A percentile compares a stretch with the other conserved stretches of the same genome.
phyloP scores from a whole-genome alignment of 35 echinoderm and acorn worm species.

The Diadema setosum region DNA sequence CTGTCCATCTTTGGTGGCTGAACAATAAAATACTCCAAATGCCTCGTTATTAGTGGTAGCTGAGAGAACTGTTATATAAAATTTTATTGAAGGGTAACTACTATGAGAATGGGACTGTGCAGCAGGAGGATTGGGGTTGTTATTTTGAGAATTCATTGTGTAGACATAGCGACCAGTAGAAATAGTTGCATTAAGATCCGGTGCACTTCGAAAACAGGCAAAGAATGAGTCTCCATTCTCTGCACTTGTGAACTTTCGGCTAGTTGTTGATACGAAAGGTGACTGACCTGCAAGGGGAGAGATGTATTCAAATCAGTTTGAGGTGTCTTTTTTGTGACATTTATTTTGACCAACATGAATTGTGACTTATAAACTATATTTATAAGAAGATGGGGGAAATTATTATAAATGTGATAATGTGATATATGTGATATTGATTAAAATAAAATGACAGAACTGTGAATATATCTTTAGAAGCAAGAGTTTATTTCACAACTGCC shows the following conservation, averaged over 20 bases:
- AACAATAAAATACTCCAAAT: background rate
- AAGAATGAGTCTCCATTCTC: background rate
- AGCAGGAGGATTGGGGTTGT: background rate
- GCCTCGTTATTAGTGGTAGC: background rate
- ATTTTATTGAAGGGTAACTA: background rate
- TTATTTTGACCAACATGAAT: too few species aligned
- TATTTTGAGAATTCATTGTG: background rate
- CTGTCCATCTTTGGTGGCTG: background rate
- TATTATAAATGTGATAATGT: too few species aligned
- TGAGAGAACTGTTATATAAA: background rate
- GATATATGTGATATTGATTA: too few species aligned
- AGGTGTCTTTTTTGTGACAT: too few species aligned
- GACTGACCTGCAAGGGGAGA: background rate
- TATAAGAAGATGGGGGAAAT: too few species aligned
- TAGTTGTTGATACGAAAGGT: background rate
- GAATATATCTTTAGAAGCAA: too few species aligned
- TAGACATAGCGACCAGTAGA: background rate
- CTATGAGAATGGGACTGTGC: background rate
- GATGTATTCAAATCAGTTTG: too few species aligned
- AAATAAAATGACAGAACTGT: too few species aligned
- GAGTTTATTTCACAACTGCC: too few species aligned
- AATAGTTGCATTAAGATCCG: background rate
- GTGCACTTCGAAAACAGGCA: background rate
- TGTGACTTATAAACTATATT: too few species aligned
- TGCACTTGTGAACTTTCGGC: background rate